Evolutionary conservation across 2,113 vertebrate genomes (phyloP), one percentile per base, ranked within the genome.

Genomic region (Reinhardtius hippoglossoides): DNA sequence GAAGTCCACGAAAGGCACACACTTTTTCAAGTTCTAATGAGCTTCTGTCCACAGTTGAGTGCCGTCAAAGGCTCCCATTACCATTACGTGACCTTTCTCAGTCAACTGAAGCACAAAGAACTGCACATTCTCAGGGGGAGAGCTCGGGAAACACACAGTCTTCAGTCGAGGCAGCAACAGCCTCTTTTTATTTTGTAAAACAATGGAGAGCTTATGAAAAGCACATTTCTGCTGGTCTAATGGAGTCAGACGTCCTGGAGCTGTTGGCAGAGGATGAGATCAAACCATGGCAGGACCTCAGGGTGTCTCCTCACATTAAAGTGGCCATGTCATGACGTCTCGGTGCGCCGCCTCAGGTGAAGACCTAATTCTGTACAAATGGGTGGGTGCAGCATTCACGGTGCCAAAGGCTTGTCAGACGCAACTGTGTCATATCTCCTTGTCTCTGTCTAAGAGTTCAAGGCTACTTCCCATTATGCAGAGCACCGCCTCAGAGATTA

Each of bases 21-120:
- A 10, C 40, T 42, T 42, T 42, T 9, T 42, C 40, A 12, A 13
- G 40, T 42, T 42, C 40, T 42, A 10, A 42, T 12, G 40, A 42
- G 40, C 40, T 12, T 13, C 40, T 42, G 2, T 13, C 40, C 40
- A 42, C 40, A 42, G 40, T 42, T 3, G 9, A 42, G 40, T 42
- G 40, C 40, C 40, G 40, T 42, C 40, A 42, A 42, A 42, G 40
- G 40, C 40, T 3, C 81, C 62, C 56, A 84, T 86, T 85, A 78
- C 26, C 75, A 83, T 62, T 46, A 37, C 37, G 7, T 78, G 86
- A 88, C 82, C 86, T 90, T 92, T 84, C 76, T 80, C 73, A 66
- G 75, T 70, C 74, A 71, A 80, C 21, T 67, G 76, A 60, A 80
- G 65, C 80, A 76, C 72, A 80, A 79, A 76, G 68, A 80, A 60